A percentile compares a stretch with the other conserved stretches of the same genome.
phyloP scores from a whole-genome alignment of 2,797 vertebrate species.

The Ambastaia sidthimunki region DNA sequence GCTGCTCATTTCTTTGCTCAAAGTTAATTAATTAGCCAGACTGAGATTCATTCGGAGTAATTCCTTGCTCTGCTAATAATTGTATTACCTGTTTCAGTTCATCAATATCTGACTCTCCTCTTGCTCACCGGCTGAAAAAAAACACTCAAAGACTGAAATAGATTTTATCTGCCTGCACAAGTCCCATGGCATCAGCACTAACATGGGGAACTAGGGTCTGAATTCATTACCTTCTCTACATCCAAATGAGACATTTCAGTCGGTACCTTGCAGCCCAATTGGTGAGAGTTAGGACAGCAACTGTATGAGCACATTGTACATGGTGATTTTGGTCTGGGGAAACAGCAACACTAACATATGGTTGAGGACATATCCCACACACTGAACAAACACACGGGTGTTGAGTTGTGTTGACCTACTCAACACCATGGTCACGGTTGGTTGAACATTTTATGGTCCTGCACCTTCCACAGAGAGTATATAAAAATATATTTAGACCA shows the following conservation, averaged over 20 bases:
- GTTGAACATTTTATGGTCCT: too few relatives aligned
- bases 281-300: too few relatives aligned
- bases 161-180: constrained; percentile 44
- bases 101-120: constrained; percentile 28
- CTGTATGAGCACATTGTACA: too few relatives aligned
- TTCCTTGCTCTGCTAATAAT: constrained; percentile 22
- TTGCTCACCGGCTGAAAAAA: not conserved
- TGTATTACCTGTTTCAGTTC: constrained; percentile 22
- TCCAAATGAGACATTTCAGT: not conserved
- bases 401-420: too few relatives aligned
- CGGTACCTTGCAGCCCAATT: too few relatives aligned
- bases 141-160: constrained; percentile 40
- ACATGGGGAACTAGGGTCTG: constrained; percentile 12
- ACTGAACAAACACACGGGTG: too few relatives aligned
- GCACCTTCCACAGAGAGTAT: too few relatives aligned
- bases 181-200: constrained; percentile 40
- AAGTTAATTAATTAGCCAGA: constrained; percentile 40
- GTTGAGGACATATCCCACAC: too few relatives aligned
- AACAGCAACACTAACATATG: too few relatives aligned
- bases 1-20: constrained; percentile 38
- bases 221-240: constrained; percentile 20
- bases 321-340: too few relatives aligned
- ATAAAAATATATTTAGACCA: too few relatives aligned
- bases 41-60: constrained; percentile 21
- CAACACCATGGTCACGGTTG: too few relatives aligned